Evolutionary conservation across 2,888 invertebrate genomes (phyloP), one percentile per base, ranked within the genome.

Genomic region (Drosophila nigricruria): DNA sequence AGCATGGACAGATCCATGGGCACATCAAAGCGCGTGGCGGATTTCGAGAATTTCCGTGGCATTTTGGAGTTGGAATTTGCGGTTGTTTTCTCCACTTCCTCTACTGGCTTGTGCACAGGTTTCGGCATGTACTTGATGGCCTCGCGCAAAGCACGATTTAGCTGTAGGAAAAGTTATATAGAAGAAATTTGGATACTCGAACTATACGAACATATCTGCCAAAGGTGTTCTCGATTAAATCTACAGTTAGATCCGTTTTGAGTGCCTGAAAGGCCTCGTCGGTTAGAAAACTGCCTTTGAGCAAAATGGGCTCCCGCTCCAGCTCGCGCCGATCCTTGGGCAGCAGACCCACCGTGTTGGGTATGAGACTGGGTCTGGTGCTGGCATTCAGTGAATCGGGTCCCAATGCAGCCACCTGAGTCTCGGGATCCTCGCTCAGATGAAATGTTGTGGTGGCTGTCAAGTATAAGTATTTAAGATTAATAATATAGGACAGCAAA

Each of bases 1-100:
- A 96, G 91, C 66, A 93, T 93, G 52, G 93, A 91, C 58, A 95
- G 94, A 84, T 96, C 95, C 70, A 97, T 94, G 0, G 96, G 96
- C 58, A 97, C 93, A 76, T 96, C 95, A 91, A 97, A 97, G 76
- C 96, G 94, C 0, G 96, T 96, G 73, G 95, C 96, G 42, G 95
- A 95, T 43, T 97, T 94, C 0, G 96, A 95, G 92, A 96, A 97
- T n/a, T 95, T 95, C 50, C 97, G 93, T 0, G 97, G 97, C 77
- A 96, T 94, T 78, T 95, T 95, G 18, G 78, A 76, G 3, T 86
- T 86, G 4, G 68, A 70, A 49, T 74, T 81, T 20, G 79, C 72
- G n/a, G 84, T 66, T 4, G 84, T 57, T 34, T 86, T 88, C 18
- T 91, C 88, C 30, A 77, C 38, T 42, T 85, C 81, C 10, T 88